These are phyloP conservation scores for Salvelinus namaycush DNA, from an alignment of 2,113 vertebrate species.

Conservation along the genomic window DNA sequence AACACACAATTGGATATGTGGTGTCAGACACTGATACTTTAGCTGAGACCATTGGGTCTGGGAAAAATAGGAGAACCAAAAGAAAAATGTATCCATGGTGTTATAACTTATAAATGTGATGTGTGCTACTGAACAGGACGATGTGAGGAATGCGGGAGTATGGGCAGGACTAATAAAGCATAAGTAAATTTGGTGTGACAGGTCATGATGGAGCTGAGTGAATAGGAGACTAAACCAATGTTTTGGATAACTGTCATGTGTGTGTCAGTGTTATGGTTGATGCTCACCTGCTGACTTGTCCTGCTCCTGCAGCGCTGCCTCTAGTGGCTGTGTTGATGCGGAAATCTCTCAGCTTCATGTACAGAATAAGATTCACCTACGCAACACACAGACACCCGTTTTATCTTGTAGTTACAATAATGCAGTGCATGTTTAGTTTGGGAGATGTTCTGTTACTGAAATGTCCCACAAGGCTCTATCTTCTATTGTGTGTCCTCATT, in stretches of 20 bases:
- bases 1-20: not conserved
- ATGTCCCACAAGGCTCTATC: no score
- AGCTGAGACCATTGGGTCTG: not conserved
- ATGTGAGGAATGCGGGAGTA: no score
- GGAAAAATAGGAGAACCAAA: no score
- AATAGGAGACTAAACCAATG: not conserved
- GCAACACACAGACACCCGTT: slow-evolving; percentile 5
- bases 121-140: no score
- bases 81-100: no score
- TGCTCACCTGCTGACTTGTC: slow-evolving; percentile 75
- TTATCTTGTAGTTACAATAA: not conserved
- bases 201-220: not conserved
- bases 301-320: slow-evolving; percentile 80
- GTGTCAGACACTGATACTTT: not conserved
- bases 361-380: slow-evolving; percentile 97
- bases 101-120: no score
- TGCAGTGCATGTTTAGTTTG: no score
- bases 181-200: no score
- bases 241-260: no score
- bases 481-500: no score
- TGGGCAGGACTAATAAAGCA: no score
- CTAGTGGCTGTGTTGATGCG: slow-evolving; percentile 87
- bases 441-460: no score
- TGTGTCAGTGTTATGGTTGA: not conserved
- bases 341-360: slow-evolving; percentile 98